Conservation (phyloP, 2,113 vertebrate species). For the Myodes glareolus region DNA sequence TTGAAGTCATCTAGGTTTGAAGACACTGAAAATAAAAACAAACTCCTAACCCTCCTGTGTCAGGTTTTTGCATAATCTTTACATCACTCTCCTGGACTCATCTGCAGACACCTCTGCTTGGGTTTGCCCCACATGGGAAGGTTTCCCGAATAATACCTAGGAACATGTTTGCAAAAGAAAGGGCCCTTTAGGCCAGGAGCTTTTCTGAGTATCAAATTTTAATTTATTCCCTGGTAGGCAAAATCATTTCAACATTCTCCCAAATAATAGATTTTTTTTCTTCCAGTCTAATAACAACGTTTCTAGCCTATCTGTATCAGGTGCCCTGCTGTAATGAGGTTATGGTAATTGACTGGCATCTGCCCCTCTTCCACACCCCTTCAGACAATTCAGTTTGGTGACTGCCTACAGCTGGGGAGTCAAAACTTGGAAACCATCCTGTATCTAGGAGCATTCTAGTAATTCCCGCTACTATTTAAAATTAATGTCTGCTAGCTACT, state of each 20-base stretch:
- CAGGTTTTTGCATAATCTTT: neutral
- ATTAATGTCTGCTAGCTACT: slow-evolving; percentile 56
- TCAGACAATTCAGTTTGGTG: slow-evolving; percentile 44
- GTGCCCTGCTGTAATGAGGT: neutral
- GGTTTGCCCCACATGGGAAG: neutral
- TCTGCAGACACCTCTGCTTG: neutral
- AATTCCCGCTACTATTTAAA: slow-evolving; percentile 67
- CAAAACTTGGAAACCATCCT: slow-evolving; percentile 43
- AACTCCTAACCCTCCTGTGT: neutral
- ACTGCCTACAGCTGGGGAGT: slow-evolving; percentile 55
- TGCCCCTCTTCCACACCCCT: neutral
- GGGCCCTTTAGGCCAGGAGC: neutral
- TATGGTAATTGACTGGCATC: slow-evolving; percentile 62
- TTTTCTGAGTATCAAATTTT: slow-evolving; percentile 31
- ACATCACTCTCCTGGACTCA: neutral
- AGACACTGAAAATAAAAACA: neutral
- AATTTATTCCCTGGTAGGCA: neutral
- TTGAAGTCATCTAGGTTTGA: neutral
- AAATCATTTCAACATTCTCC: neutral
- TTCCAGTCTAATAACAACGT: slow-evolving; percentile 47
- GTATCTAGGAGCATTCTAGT: slow-evolving; percentile 3
- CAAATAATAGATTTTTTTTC: neutral
- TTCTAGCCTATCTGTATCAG: neutral
- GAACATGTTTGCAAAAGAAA: neutral
- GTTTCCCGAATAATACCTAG: neutral